Conservation (phyloP, 1,140 invertebrate genomes). For the Conopomorpha cramerella region DNA sequence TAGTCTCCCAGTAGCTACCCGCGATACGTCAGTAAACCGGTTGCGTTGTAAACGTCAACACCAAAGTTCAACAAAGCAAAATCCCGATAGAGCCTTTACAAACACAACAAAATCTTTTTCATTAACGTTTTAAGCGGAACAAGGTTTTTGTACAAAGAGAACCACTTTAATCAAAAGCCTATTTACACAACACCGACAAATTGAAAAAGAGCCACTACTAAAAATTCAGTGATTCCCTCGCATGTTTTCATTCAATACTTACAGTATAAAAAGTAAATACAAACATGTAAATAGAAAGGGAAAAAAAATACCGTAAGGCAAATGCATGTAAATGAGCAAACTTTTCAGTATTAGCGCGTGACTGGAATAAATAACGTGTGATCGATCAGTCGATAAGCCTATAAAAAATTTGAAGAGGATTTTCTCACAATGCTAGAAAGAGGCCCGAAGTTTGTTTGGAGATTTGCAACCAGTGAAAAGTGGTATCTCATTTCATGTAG, state of each 20-base stretch:
- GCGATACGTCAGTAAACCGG: too few species aligned
- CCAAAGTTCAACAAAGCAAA: too few species aligned
- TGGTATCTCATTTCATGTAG: too few species aligned
- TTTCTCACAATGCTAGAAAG: constrained; percentile 18
- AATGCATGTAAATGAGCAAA: constrained; percentile 49
- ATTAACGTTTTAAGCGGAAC: too few species aligned
- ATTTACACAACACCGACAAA: too few species aligned
- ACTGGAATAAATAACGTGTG: constrained; percentile 43
- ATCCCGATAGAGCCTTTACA: too few species aligned
- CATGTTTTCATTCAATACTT: constrained; percentile 31
- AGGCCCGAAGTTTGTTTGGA: constrained; percentile 20
- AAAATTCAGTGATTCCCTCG: constrained; percentile 15
- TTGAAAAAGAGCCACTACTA: constrained; percentile 11
- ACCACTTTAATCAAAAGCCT: constrained; percentile 10
- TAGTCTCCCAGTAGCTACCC: too few species aligned
- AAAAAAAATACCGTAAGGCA: too few species aligned
- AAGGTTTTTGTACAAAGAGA: too few species aligned
- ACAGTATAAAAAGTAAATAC: constrained; percentile 31
- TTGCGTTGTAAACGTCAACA: too few species aligned
- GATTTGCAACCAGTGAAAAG: too few species aligned
- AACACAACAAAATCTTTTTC: too few species aligned
- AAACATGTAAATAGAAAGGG: constrained; percentile 41
- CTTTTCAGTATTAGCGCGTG: constrained; percentile 42
- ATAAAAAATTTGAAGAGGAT: constrained; percentile 40
- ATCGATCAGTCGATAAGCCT: constrained; percentile 47